Evolutionary conservation across 1,140 invertebrate species (phyloP).

Genomic region (Sogatella furcifera): DNA sequence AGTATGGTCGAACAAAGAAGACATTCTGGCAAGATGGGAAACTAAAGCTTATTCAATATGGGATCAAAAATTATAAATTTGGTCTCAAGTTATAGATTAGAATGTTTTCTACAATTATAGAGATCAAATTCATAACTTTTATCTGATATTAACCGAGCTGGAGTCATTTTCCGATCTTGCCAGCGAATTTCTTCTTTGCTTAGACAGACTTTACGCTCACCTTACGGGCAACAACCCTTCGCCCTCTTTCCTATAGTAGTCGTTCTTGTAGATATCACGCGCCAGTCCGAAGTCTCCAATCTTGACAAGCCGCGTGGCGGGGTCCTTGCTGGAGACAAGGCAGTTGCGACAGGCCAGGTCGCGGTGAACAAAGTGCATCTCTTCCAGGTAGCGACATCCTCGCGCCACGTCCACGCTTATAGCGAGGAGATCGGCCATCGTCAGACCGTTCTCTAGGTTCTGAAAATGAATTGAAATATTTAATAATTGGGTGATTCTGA

Average conservation of each 20-base stretch:
- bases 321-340: slow-evolving; percentile 64
- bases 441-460: slow-evolving; percentile 46
- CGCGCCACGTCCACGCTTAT: slow-evolving; percentile 93
- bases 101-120: too few relatives aligned
- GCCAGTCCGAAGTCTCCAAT: slow-evolving; percentile 94
- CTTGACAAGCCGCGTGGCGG: slow-evolving; percentile 71
- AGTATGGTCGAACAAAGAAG: too few relatives aligned
- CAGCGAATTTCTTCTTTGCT: too few relatives aligned
- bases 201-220: too few relatives aligned
- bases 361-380: slow-evolving; percentile 92
- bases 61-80: too few relatives aligned
- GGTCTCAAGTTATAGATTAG: too few relatives aligned
- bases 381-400: slow-evolving; percentile 86
- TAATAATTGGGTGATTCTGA: too few relatives aligned
- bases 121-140: too few relatives aligned
- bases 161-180: too few relatives aligned
- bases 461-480: slow-evolving; percentile 25
- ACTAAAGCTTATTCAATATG: too few relatives aligned
- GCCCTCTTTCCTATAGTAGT: slow-evolving; percentile 90
- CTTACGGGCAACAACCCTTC: slow-evolving; percentile 56
- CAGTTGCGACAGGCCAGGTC: slow-evolving; percentile 93
- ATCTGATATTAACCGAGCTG: too few relatives aligned
- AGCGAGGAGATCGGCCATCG: slow-evolving; percentile 68
- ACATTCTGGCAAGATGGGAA: too few relatives aligned
- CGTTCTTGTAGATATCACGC: slow-evolving; percentile 89